Conservation (phyloP, 2,888 invertebrate genomes). For the Leptopilina drosophilae region DNA sequence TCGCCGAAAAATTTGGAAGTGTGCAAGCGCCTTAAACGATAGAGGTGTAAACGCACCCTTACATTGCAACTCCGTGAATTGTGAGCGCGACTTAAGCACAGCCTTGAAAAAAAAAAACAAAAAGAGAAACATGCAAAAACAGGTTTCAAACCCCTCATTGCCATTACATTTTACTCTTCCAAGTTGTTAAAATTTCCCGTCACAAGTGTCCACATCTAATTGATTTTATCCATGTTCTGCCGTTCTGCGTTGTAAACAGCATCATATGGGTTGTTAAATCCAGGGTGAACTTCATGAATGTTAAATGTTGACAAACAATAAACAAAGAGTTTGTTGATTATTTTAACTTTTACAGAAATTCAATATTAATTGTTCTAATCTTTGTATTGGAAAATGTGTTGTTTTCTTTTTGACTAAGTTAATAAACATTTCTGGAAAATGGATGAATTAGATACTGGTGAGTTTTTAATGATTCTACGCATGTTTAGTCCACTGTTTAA, state of each 20-base stretch:
- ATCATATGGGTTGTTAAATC: conserved; percentile 30
- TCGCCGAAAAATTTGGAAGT: too few species aligned
- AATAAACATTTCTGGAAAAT: conserved; percentile 8
- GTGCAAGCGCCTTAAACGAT: too few species aligned
- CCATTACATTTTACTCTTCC: too few species aligned
- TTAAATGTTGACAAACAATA: conserved; percentile 32
- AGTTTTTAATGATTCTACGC: conserved; percentile 33
- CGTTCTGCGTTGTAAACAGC: conserved; percentile 35
- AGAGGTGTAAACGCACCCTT: too few species aligned
- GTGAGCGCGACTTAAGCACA: too few species aligned
- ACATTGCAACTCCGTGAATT: too few species aligned
- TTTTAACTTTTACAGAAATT: background rate
- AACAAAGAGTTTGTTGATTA: background rate
- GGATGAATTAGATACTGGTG: conserved; percentile 28
- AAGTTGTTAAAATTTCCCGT: too few species aligned
- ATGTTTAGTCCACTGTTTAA: conserved; percentile 36
- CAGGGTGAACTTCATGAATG: conserved; percentile 13
- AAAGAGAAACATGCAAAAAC: too few species aligned
- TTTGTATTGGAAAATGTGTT: conserved; percentile 2
- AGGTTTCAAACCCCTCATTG: too few species aligned
- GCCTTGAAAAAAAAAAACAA: too few species aligned
- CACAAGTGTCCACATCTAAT: background rate
- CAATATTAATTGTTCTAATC: background rate
- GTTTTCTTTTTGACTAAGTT: conserved; percentile 11
- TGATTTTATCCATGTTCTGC: conserved; percentile 1